These are phyloP conservation scores for Chelonus insularis DNA, from an alignment of 1,140 invertebrate species.

Conservation along the genomic window DNA sequence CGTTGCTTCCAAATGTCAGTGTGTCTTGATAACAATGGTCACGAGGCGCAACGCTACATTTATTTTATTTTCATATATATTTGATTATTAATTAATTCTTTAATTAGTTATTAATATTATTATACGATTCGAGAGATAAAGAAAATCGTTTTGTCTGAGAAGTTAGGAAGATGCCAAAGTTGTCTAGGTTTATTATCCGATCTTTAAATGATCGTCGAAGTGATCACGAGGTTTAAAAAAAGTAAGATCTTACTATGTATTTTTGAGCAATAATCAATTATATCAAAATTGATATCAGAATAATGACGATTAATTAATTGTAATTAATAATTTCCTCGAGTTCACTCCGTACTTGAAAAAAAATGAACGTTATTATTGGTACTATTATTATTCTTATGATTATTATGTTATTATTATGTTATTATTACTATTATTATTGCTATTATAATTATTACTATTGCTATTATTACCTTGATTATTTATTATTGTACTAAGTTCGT, in stretches of 20 bases:
- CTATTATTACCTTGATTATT: too few relatives aligned
- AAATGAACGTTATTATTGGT: too few relatives aligned
- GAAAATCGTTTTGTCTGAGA: slow-evolving; percentile 43
- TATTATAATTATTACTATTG: too few relatives aligned
- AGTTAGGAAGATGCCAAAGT: slow-evolving; percentile 59
- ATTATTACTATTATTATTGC: too few relatives aligned
- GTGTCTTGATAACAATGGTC: too few relatives aligned
- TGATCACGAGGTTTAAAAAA: slow-evolving; percentile 27
- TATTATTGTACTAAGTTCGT: slow-evolving; percentile 9
- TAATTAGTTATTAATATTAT: slow-evolving; percentile 33
- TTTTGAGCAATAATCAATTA: background rate
- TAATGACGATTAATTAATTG: background rate
- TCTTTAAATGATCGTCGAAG: slow-evolving; percentile 33
- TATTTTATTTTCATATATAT: slow-evolving; percentile 38
- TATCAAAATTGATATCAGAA: background rate
- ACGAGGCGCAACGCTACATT: slow-evolving; percentile 34
- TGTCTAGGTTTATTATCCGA: slow-evolving; percentile 56
- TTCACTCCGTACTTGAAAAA: too few relatives aligned
- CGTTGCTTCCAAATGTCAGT: too few relatives aligned
- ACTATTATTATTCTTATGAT: too few relatives aligned
- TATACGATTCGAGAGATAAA: slow-evolving; percentile 40
- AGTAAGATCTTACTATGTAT: background rate
- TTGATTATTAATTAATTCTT: slow-evolving; percentile 41
- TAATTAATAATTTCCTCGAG: background rate
- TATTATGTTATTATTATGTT: too few relatives aligned